Percentiles rank a stretch among this genome's conserved stretches.
Evolutionary conservation across 2,113 vertebrate species (phyloP).

Genomic region (Cyprinodon tularosa): DNA sequence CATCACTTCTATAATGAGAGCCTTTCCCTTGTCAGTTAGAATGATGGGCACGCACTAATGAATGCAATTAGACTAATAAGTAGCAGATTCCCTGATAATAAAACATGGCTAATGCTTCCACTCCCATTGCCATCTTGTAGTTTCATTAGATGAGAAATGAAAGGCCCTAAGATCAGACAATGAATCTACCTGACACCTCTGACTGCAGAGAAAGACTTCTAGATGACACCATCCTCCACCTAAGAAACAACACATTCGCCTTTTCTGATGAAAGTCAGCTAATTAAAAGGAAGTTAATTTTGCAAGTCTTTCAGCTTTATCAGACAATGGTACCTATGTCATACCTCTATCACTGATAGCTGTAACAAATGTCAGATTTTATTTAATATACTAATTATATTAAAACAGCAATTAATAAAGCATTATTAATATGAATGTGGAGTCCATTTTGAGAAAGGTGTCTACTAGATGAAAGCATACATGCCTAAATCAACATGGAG

Average conservation of each 20-base stretch:
- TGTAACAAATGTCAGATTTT: background rate
- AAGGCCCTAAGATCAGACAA: conserved; percentile 51
- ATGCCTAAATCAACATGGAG: background rate
- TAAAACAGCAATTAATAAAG: no score
- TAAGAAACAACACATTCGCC: conserved; percentile 48
- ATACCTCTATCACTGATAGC: background rate
- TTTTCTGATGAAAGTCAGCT: conserved; percentile 38
- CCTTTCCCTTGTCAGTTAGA: conserved; percentile 53
- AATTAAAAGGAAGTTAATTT: conserved; percentile 23
- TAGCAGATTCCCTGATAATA: conserved; percentile 52
- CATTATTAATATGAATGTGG: background rate
- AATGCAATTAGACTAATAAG: conserved; percentile 67
- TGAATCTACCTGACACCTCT: conserved; percentile 49
- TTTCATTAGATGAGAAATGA: conserved; percentile 63
- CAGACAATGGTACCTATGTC: background rate
- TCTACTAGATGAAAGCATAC: background rate
- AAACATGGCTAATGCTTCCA: conserved; percentile 42
- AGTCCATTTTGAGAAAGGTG: background rate
- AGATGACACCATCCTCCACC: background rate
- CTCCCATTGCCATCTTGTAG: conserved; percentile 31
- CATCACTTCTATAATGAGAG: conserved; percentile 44
- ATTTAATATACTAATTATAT: background rate
- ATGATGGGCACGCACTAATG: conserved; percentile 50
- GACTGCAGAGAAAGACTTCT: conserved; percentile 23
- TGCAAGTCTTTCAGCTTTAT: background rate